These are phyloP conservation scores for Hoplodrina ambigua DNA, from an alignment of 2,888 invertebrate genomes.

Conservation along the genomic window DNA sequence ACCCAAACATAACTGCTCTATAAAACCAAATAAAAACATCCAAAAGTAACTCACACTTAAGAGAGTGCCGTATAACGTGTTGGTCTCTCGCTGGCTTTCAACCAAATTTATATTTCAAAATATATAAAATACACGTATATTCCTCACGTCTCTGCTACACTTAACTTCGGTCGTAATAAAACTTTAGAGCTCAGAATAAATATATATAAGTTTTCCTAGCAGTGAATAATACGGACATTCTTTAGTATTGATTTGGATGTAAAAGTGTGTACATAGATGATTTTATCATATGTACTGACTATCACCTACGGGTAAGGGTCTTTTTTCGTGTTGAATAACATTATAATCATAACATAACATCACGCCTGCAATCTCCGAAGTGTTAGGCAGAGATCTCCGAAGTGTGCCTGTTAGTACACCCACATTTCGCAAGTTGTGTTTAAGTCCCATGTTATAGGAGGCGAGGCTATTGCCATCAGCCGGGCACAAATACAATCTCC, in stretches of 20 bases:
- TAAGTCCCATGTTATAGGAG: no score
- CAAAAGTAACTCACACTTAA: slow-evolving; percentile 22
- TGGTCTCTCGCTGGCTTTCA: slow-evolving; percentile 28
- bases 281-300: background rate
- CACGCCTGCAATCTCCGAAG: no score
- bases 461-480: no score
- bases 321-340: slow-evolving; percentile 1
- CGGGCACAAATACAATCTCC: no score
- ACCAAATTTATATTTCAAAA: slow-evolving; percentile 26
- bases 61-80: slow-evolving; percentile 8
- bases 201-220: slow-evolving; percentile 2
- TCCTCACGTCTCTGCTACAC: slow-evolving; percentile 15
- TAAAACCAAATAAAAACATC: slow-evolving; percentile 5
- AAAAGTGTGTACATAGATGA: background rate
- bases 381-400: no score
- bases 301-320: background rate
- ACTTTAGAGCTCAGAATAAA: slow-evolving; percentile 35
- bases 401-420: no score
- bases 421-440: no score
- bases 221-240: background rate
- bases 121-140: slow-evolving; percentile 42
- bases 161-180: slow-evolving; percentile 28
- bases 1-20: background rate
- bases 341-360: no score
- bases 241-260: background rate